phyloP scores from a whole-genome alignment of 1,140 invertebrate species.

The Eupristina koningsbergeri region DNA sequence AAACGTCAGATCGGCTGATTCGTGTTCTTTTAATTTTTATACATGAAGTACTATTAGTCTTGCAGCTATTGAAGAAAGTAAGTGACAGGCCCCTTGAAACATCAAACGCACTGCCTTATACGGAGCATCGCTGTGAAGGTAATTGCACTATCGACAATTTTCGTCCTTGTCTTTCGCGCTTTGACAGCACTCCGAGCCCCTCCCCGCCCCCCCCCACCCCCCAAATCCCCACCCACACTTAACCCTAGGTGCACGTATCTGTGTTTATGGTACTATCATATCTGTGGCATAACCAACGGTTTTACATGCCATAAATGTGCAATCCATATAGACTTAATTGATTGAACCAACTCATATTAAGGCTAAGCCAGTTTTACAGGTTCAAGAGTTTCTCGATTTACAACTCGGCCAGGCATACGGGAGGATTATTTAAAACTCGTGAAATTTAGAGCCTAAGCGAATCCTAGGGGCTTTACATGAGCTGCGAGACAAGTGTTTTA shows the following conservation, averaged over 20 bases:
- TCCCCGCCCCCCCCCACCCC: background rate
- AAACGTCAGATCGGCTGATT: background rate
- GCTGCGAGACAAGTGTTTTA: no score
- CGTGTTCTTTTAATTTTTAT: background rate
- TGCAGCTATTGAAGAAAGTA: conserved; percentile 5
- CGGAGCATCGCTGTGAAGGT: conserved; percentile 21
- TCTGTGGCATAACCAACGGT: conserved; percentile 4
- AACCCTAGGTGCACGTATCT: no score
- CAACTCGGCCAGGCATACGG: no score
- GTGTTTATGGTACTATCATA: background rate
- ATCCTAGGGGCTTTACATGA: no score
- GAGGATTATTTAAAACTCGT: no score
- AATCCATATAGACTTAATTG: conserved; percentile 45
- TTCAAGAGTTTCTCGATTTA: background rate
- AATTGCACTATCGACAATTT: conserved; percentile 47
- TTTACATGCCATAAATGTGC: conserved; percentile 17
- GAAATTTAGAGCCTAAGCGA: no score
- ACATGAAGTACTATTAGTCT: background rate
- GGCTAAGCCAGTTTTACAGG: conserved; percentile 35
- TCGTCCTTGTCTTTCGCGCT: background rate
- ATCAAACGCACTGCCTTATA: conserved; percentile 16
- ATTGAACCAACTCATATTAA: conserved; percentile 44
- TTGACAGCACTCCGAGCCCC: background rate
- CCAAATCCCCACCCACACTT: no score
- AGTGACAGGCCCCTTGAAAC: background rate